These are phyloP conservation scores for Pyrrhia umbra DNA, from an alignment of 2,888 invertebrate species.

Conservation along the genomic window DNA sequence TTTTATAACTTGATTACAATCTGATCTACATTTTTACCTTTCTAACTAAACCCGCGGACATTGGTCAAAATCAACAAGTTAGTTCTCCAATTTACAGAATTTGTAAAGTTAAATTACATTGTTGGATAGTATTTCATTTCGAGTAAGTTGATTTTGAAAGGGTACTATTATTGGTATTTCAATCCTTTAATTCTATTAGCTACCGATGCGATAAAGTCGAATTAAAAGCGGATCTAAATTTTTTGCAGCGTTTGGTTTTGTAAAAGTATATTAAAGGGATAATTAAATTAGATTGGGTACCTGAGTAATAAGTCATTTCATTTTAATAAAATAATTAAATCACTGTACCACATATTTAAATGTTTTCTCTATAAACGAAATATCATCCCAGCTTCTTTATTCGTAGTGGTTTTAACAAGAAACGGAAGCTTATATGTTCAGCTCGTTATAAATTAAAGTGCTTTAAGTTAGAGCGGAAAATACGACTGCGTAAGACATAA, in stretches of 20 bases:
- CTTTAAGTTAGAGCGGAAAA: conserved; percentile 29
- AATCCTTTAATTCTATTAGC: neutral
- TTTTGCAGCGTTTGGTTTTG: neutral
- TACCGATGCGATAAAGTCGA: neutral
- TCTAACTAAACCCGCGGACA: neutral
- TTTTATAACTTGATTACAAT: conserved; percentile 4
- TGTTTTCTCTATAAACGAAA: conserved; percentile 2
- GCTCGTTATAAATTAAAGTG: conserved; percentile 31
- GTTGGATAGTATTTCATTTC: neutral
- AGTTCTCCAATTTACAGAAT: neutral
- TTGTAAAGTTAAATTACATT: neutral
- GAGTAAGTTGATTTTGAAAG: neutral
- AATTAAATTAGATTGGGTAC: neutral
- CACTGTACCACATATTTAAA: too few species aligned
- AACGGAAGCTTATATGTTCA: conserved; percentile 34
- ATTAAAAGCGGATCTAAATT: neutral
- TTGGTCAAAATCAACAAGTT: conserved; percentile 1
- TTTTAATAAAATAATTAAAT: neutral
- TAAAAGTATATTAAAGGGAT: neutral
- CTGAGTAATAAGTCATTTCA: neutral
- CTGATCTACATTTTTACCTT: neutral
- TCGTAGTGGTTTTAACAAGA: conserved; percentile 24
- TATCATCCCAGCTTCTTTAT: conserved; percentile 24
- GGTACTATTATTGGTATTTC: neutral
- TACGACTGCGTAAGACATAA: conserved; percentile 27